Base-by-base conservation (phyloP, 2,113 vertebrate genomes). In the Chauna torquata region DNA sequence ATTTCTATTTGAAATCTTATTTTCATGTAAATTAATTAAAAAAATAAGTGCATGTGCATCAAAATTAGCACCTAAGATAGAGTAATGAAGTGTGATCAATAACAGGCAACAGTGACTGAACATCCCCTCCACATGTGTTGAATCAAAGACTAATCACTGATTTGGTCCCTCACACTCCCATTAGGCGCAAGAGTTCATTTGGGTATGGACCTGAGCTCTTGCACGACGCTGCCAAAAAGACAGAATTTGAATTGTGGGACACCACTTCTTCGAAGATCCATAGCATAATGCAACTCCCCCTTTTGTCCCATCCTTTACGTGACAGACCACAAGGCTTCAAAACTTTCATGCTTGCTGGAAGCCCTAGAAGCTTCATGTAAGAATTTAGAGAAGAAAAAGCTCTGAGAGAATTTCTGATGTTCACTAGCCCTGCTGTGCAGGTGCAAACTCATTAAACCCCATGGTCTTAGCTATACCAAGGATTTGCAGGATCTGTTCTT, bases 401-500 rank as follows among this genome's bases (percentile, higher is more conserved):
- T 32, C 4, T 17, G 7, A 58, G 22, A 65, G 32, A 84, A 66
- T 64, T 47, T n/a, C 69, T 25, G 40, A 23, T 30, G 9, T 32
- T 30, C 8, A 5, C 42, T 50, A 49, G n/a, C 19, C 32, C 32
- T 19, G n/a, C 38, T 79, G 16, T 6, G 42, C 52, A 68, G 62
- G 44, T 74, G 12, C 25, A 57, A 94, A 54, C 69, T 94, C 81
- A 62, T 74, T 66, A 91, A 45, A 9, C 87, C 28, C 62, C 30
- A 59, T 0, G 0, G 13, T 36, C 42, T 87, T 47, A 71, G 25
- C 42, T 71, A 3, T 11, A 82, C 11, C 49, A 55, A 88, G n/a
- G 65, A 95, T 90, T 82, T 19, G 7, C 42, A 71, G 44, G 50
- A 86, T 87, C 81, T 65, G 42, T 62, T 78, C 55, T 75, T 65